Evolutionary conservation across 2,888 invertebrate genomes (phyloP).

Genomic region (Hyposoter dolosus): DNA sequence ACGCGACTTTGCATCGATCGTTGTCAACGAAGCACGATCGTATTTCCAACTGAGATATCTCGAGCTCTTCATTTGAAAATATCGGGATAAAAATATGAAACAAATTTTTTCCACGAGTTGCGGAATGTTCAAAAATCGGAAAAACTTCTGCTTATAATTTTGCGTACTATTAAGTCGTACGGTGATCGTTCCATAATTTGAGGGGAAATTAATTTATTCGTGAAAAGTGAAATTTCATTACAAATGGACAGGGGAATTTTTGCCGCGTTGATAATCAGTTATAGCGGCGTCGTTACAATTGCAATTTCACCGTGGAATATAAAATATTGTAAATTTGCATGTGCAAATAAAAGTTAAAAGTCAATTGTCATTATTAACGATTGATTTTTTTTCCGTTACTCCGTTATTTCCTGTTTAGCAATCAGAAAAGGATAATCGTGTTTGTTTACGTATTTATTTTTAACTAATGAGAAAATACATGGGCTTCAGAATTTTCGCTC

Average conservation of each 20-base stretch:
- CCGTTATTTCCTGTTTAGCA: neutral
- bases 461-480: conserved; percentile 11
- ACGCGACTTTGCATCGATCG: neutral
- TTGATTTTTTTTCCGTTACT: neutral
- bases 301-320: neutral
- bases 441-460: neutral
- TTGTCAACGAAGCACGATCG: neutral
- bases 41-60: neutral
- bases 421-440: neutral
- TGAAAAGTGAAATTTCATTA: neutral
- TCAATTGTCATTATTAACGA: neutral
- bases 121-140: neutral
- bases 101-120: neutral
- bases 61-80: neutral
- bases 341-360: neutral
- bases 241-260: neutral
- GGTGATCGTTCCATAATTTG: neutral
- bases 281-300: neutral
- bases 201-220: neutral
- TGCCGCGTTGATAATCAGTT: neutral
- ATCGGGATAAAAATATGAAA: neutral
- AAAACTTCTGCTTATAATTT: neutral
- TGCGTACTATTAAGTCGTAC: neutral
- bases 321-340: conserved; percentile 9
- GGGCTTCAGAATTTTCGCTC: neutral